A percentile compares a stretch with the other conserved stretches of the same genome.
These are phyloP conservation scores for Heterodera schachtii DNA, from an alignment of 1,140 invertebrate species.

Conservation along the genomic window DNA sequence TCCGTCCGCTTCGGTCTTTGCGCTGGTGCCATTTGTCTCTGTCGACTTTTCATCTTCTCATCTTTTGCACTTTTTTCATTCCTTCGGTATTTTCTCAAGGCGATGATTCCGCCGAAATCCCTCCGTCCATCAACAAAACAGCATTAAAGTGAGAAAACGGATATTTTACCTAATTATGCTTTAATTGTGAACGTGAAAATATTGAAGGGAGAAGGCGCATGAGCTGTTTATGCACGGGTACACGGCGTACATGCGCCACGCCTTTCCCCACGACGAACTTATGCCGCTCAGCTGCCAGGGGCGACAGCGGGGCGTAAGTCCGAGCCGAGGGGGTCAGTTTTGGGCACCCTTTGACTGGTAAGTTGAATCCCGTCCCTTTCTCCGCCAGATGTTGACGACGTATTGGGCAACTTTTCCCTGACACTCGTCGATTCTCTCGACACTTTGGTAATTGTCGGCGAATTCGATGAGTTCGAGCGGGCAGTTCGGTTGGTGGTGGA, in stretches of 20 bases:
- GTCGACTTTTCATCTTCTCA: background rate
- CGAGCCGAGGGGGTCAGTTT: constrained; percentile 86
- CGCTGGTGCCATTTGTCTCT: background rate
- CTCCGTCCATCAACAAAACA: constrained; percentile 15
- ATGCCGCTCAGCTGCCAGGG: constrained; percentile 95
- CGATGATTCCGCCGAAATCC: constrained; percentile 1
- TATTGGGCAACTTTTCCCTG: constrained; percentile 84
- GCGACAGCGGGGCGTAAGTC: constrained; percentile 77
- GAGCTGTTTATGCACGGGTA: constrained; percentile 99
- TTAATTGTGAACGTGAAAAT: background rate
- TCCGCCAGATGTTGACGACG: constrained; percentile 21
- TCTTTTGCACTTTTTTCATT: background rate
- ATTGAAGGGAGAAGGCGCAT: constrained; percentile 77
- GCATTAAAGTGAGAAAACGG: constrained; percentile 10
- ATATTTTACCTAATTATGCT: too few relatives aligned
- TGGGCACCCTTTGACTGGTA: background rate
- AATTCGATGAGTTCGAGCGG: constrained; percentile 89
- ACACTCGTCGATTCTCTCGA: constrained; percentile 92
- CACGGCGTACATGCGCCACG: constrained; percentile 87
- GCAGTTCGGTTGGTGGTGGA: constrained; percentile 81
- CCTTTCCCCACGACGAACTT: constrained; percentile 95
- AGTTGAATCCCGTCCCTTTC: too few relatives aligned
- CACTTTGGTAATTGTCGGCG: constrained; percentile 85
- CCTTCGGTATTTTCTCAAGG: background rate
- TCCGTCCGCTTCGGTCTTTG: background rate